Evolutionary conservation across 2,888 invertebrate species (phyloP).

Genomic region (Eutolmus rufibarbis): DNA sequence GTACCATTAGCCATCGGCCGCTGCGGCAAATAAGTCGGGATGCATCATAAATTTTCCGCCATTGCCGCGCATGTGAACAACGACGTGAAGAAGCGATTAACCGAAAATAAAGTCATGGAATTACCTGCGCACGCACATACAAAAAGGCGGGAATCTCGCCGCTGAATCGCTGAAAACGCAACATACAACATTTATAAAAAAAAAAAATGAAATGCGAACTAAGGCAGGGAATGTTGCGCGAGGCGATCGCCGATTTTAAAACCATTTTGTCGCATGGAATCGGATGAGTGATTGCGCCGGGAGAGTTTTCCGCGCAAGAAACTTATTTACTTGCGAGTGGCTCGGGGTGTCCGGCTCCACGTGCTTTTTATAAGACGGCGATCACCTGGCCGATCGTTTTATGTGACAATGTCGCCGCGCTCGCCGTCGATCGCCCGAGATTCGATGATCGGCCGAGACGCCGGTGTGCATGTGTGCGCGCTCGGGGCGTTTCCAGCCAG

Average conservation of each 20-base stretch:
- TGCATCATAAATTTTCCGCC: slow-evolving; percentile 33
- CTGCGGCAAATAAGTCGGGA: slow-evolving; percentile 17
- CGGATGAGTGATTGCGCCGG: slow-evolving; percentile 11
- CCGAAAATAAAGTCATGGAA: slow-evolving; percentile 33
- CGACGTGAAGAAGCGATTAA: slow-evolving; percentile 40
- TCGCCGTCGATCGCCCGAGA: neutral
- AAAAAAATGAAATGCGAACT: neutral
- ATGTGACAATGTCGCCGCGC: slow-evolving; percentile 18
- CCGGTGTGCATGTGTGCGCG: neutral
- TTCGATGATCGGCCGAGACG: neutral
- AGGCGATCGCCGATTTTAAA: neutral
- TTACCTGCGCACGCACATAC: slow-evolving; percentile 8
- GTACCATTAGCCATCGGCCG: neutral
- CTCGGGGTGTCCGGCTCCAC: neutral
- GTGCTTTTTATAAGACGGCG: slow-evolving; percentile 14
- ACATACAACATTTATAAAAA: neutral
- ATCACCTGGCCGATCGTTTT: neutral
- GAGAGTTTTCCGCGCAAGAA: neutral
- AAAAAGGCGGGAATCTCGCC: neutral
- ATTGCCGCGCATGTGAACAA: slow-evolving; percentile 20
- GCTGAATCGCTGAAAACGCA: slow-evolving; percentile 23
- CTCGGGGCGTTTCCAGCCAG: slow-evolving; percentile 16
- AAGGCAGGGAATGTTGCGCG: neutral
- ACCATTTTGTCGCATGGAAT: slow-evolving; percentile 28
- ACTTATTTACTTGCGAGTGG: neutral